Evolutionary conservation across 2,113 vertebrate genomes (phyloP).

Genomic region (Corydoras maculifer): DNA sequence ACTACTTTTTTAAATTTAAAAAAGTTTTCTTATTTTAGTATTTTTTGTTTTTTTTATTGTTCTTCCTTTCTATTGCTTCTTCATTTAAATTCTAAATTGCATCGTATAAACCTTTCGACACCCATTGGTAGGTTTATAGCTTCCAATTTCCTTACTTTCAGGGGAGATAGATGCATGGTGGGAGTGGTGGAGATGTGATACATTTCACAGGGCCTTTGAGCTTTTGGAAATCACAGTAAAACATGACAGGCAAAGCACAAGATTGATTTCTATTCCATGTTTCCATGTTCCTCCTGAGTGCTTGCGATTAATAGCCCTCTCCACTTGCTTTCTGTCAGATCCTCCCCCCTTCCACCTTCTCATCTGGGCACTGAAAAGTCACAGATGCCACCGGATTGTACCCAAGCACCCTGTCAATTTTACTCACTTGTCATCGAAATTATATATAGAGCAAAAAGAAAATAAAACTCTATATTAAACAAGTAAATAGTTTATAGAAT

Average conservation of each 20-base stretch:
- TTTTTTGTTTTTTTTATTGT: conserved; percentile 10
- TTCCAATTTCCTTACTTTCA: conserved; percentile 34
- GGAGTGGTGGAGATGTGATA: conserved; percentile 41
- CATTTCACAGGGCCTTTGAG: conserved; percentile 41
- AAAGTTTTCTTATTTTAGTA: conserved; percentile 2
- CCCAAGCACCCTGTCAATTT: conserved; percentile 44
- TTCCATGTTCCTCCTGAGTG: conserved; percentile 45
- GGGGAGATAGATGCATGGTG: neutral
- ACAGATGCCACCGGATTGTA: conserved; percentile 22
- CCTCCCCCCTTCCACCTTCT: conserved; percentile 18
- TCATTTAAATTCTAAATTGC: conserved; percentile 16
- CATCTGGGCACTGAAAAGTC: conserved; percentile 16
- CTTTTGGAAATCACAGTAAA: conserved; percentile 30
- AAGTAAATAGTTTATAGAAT: too few species aligned
- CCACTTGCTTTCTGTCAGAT: conserved; percentile 28
- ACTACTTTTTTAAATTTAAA: too few species aligned
- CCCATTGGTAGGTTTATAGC: conserved; percentile 50
- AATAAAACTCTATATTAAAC: too few species aligned
- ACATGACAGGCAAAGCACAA: conserved; percentile 31
- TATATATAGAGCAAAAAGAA: too few species aligned
- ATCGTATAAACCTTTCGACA: conserved; percentile 33
- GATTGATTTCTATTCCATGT: conserved; percentile 62
- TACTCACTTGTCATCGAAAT: conserved; percentile 7
- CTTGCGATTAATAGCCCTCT: conserved; percentile 58
- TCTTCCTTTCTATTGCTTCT: neutral